These are phyloP conservation scores for Gymnodraco acuticeps DNA, from an alignment of 2,797 vertebrate genomes.

Conservation along the genomic window DNA sequence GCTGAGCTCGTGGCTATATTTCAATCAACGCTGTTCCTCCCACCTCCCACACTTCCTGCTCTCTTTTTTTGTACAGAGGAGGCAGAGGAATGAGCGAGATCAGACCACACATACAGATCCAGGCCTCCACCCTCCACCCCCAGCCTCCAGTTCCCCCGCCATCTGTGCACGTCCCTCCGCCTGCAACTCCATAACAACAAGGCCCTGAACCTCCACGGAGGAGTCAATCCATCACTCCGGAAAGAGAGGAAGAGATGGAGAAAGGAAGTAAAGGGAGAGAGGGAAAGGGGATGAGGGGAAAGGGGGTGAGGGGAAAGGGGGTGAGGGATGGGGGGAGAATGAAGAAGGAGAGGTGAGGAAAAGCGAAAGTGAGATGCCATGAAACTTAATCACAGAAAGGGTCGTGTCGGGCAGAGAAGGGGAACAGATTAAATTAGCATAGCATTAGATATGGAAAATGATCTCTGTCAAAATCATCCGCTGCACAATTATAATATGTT, in stretches of 20 bases:
- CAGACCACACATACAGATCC: constrained; percentile 80
- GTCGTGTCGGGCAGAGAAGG: constrained; percentile 96
- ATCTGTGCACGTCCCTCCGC: constrained; percentile 74
- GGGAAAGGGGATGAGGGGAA: constrained; percentile 12
- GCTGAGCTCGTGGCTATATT: constrained; percentile 71
- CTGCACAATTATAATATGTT: constrained; percentile 99
- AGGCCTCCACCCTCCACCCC: constrained; percentile 74
- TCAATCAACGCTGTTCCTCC: constrained; percentile 77
- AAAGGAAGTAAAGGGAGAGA: constrained; percentile 48
- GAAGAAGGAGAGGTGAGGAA: constrained; percentile 73
- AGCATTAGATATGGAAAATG: constrained; percentile 99
- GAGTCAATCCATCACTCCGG: constrained; percentile 91
- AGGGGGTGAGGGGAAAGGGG: constrained; percentile 10
- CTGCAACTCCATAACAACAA: constrained; percentile 82
- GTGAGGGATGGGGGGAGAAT: constrained; percentile 1
- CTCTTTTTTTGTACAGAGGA: constrained; percentile 65
- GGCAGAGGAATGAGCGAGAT: constrained; percentile 48
- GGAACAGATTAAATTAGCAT: constrained; percentile 99
- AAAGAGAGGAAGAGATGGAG: constrained; percentile 58
- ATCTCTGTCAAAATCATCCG: constrained; percentile 99
- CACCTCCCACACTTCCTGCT: constrained; percentile 77
- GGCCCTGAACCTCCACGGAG: constrained; percentile 84
- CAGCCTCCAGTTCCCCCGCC: constrained; percentile 67
- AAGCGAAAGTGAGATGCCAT: constrained; percentile 88
- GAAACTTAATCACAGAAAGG: constrained; percentile 99